A percentile compares a stretch with the other conserved stretches of the same genome.
phyloP scores from a whole-genome alignment of 2,113 vertebrate species.

The Erpornis zantholeuca region DNA sequence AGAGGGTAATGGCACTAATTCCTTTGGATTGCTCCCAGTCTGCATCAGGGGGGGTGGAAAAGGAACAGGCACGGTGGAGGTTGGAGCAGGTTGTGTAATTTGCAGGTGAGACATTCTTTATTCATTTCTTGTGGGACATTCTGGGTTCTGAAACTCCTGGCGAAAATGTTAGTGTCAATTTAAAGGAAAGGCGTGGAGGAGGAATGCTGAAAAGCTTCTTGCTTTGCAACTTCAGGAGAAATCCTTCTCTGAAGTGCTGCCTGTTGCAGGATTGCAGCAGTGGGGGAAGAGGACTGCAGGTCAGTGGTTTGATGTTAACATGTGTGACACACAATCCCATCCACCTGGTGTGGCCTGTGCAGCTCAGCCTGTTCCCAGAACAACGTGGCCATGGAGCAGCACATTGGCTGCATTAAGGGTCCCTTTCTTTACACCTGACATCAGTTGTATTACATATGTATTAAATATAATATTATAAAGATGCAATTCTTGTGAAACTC shows the following conservation, averaged over 20 bases:
- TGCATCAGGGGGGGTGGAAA: neutral
- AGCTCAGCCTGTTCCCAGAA: neutral
- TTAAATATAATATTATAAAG: neutral
- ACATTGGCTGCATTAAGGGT: rapidly evolving
- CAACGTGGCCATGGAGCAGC: rapidly evolving
- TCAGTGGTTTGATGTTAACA: neutral
- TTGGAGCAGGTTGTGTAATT: neutral
- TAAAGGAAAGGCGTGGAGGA: neutral
- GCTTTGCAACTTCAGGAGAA: neutral
- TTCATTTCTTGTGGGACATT: neutral
- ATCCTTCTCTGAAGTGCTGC: neutral
- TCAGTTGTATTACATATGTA: no score
- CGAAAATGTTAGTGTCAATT: neutral
- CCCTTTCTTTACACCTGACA: neutral
- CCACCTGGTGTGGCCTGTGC: neutral
- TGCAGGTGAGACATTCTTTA: neutral
- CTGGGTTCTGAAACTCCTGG: neutral
- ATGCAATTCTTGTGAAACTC: neutral
- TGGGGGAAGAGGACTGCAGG: rapidly evolving
- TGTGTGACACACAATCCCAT: rapidly evolving
- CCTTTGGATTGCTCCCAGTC: constrained; percentile 15
- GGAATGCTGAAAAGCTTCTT: neutral
- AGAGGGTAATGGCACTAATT: constrained; percentile 31
- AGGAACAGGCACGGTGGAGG: neutral
- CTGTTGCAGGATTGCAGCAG: neutral